Conservation (phyloP, 92 coral and sea anemone genomes). For the Muricea muricata region DNA sequence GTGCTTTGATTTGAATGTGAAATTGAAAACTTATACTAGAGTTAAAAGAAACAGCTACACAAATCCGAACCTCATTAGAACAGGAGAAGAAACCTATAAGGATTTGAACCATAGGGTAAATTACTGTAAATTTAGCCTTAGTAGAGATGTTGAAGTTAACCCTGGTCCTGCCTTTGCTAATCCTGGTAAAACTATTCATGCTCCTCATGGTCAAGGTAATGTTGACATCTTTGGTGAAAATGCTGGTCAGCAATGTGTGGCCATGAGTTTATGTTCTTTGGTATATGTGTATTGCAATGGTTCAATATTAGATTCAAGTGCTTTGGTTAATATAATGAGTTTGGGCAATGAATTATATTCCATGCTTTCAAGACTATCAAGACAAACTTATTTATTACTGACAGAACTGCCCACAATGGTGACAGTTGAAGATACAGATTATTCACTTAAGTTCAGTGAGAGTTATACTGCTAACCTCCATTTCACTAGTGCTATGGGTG, state of each 20-base stretch:
- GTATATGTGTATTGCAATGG: background rate
- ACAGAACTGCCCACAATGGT: conserved; percentile 50
- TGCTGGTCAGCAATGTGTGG: background rate
- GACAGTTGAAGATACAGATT: conserved; percentile 13
- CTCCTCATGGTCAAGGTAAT: conserved; percentile 38
- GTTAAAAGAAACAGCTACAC: background rate
- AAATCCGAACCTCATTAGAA: background rate
- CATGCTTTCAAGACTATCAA: conserved; percentile 37
- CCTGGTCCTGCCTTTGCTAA: conserved; percentile 47
- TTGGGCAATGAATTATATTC: conserved; percentile 32
- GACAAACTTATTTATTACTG: conserved; percentile 38
- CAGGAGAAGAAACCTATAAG: background rate
- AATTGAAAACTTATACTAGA: background rate
- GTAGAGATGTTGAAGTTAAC: conserved; percentile 59
- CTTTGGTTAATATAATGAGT: conserved; percentile 9
- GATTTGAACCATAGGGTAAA: conserved; percentile 23
- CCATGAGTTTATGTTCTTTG: background rate
- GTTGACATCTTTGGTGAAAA: conserved; percentile 21
- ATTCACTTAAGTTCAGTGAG: background rate
- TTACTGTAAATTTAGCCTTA: conserved; percentile 44
- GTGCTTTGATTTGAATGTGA: background rate
- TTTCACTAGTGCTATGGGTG: background rate
- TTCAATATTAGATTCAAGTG: background rate
- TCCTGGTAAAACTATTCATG: conserved; percentile 19
- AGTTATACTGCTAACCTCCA: background rate